phyloP scores from a whole-genome alignment of 2,888 invertebrate genomes.

The Taphrorychus bicolor region DNA sequence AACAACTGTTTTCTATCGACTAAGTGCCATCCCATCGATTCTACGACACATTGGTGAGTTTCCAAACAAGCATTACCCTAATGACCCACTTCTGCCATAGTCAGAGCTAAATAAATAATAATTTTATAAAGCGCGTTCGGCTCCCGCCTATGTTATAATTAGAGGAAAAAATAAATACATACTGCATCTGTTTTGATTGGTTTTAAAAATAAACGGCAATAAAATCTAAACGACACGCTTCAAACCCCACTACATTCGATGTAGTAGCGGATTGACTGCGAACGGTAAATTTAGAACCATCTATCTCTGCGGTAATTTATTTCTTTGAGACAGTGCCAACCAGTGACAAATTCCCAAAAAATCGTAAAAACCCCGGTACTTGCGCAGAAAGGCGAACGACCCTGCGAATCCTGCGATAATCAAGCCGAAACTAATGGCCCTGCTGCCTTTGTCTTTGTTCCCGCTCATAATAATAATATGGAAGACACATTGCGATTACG shows the following conservation, averaged over 20 bases:
- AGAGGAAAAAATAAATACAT: constrained; percentile 14
- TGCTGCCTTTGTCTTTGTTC: constrained; percentile 24
- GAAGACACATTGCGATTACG: constrained; percentile 13
- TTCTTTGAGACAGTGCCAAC: background rate
- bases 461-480: constrained; percentile 4
- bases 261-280: constrained; percentile 13
- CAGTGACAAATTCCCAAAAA: background rate
- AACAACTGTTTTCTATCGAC: too few relatives aligned
- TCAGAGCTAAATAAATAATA: constrained; percentile 10
- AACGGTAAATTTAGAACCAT: constrained; percentile 18
- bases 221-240: constrained; percentile 31
- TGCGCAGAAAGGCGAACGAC: background rate
- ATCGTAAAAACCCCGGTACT: background rate
- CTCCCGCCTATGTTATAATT: constrained; percentile 13
- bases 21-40: too few relatives aligned
- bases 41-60: too few relatives aligned
- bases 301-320: background rate
- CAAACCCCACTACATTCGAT: constrained; percentile 26
- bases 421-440: background rate
- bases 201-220: constrained; percentile 29
- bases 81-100: constrained; percentile 8
- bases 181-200: constrained; percentile 19
- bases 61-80: constrained; percentile 1
- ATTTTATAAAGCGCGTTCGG: background rate
- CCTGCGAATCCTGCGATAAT: background rate